Percentiles rank a stretch among this genome's conserved stretches.
Conservation (phyloP, 2,888 invertebrate species). For the Drosophila atroscutellata region DNA sequence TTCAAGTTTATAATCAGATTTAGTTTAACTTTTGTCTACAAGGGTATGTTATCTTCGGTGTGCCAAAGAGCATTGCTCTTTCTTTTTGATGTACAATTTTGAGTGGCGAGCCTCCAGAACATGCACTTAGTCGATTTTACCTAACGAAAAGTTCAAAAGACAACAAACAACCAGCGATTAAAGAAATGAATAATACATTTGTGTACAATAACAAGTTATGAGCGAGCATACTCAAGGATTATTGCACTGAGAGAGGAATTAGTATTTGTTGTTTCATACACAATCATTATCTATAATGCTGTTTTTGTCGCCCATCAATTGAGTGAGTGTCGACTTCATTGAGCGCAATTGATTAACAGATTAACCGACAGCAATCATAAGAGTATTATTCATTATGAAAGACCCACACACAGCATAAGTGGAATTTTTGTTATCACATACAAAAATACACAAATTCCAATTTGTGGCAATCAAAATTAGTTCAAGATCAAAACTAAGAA, state of each 20-base stretch:
- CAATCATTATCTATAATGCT: slow-evolving; percentile 32
- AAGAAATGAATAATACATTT: slow-evolving; percentile 60
- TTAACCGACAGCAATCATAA: slow-evolving; percentile 45
- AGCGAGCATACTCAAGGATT: slow-evolving; percentile 64
- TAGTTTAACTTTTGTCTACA: background rate
- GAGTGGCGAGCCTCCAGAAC: slow-evolving; percentile 43
- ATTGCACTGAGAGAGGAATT: slow-evolving; percentile 46
- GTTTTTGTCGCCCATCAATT: slow-evolving; percentile 48
- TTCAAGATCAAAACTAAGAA: slow-evolving; percentile 62
- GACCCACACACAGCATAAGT: slow-evolving; percentile 54
- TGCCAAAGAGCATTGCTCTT: background rate
- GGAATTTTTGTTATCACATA: slow-evolving; percentile 56
- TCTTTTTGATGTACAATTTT: slow-evolving; percentile 2
- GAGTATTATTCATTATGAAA: slow-evolving; percentile 35
- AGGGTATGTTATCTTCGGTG: background rate
- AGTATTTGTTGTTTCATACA: slow-evolving; percentile 6
- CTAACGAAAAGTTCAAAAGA: slow-evolving; percentile 67
- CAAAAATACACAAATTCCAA: slow-evolving; percentile 30
- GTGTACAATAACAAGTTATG: slow-evolving; percentile 25
- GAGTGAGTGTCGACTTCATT: slow-evolving; percentile 60
- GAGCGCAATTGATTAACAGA: slow-evolving; percentile 72
- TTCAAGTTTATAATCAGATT: background rate
- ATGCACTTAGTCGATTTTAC: slow-evolving; percentile 11
- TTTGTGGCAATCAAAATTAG: slow-evolving; percentile 48
- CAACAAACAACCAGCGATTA: slow-evolving; percentile 55